Base-by-base conservation (phyloP, 2,888 invertebrate species). In the Drosophila prolongata region DNA sequence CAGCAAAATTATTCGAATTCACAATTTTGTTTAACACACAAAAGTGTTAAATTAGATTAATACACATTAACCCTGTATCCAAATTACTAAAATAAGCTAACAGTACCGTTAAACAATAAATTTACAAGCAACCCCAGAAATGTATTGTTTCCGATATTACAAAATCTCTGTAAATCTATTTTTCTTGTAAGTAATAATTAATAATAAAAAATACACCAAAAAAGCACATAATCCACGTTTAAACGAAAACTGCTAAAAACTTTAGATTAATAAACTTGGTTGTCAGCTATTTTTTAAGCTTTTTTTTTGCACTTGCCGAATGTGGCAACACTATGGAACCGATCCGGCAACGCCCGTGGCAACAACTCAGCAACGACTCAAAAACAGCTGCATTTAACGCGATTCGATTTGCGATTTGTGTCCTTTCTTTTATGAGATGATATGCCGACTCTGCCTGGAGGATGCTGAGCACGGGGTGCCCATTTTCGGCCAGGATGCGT, bases 371-470 rank as follows among this genome's bases (percentile, higher is more conserved):
- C 46, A 62, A 38, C 40, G 49, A 64, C 40, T 42, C 66, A 35
- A 64, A 44, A 71, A 67, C 70, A 71, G 70, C 75, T 75, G 71
- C 49, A 53, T 68, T 67, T 67, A 67, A 56, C 37, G 38, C 43
- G 40, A 52, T 46, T 66, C 1, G 30, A 34, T 16, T 49, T 8
- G 49, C 13, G 49, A 49, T 49, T 75, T 75, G 37, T 43, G 40
- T 56, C 40, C 35, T 54, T 65, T 40, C n/a, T 24, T 44, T 52
- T 52, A 89, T 89, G 78, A 59, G 58, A 77, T 90, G 87, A 78
- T 90, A 71, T 87, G 90, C 71, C 89, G 87, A 34, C 76, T 85
- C 78, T 85, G 85, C 69, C 89, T 85, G 59, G 76, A 68, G 50
- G 78, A 79, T 60, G 68, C 59, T 30, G 73, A 75, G 19, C 49